Evolutionary conservation across 2,797 vertebrate genomes (phyloP), one percentile per base, ranked within the genome.

Genomic region (Notoglanidium macrostoma): DNA sequence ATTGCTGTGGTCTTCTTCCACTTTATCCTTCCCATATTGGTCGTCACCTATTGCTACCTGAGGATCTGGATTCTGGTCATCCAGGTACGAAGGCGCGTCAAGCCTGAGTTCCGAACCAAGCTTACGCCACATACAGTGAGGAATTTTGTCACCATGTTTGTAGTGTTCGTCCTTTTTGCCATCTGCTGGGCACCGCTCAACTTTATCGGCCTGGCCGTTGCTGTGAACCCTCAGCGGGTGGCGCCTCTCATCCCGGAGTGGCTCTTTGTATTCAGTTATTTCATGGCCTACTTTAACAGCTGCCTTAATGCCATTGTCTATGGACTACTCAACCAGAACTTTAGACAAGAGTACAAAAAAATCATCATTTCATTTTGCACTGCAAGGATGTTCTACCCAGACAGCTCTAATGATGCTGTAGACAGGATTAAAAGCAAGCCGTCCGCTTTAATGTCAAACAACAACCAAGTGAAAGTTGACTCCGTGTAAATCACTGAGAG

Each of bases 241-340:
- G 93, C 89, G 26, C 95, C 96, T n/a, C 93, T 92, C 89, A 95
- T 97, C 91, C 96, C 96, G 0, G 96, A 97, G 85, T 97, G 96
- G 96, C 92, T 97, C 55, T 97, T 97, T 76, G 95, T 97, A 84
- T 94, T 94, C 15, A 97, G 96, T 90, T 97, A 97, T 90, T 97
- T 97, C 65, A 94, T 97, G 96, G 96, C 96, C 0, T 97, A 97
- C 92, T 97, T 97, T 94, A 97, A 97, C 92, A 97, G 96, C 93
- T 97, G 96, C 94, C 96, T 97, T 94, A 97, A 97, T 85, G 96
- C 96, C 29, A 95, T 97, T 26, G 93, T 97, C 85, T 97, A 97
- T 63, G 96, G 96, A 91, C 94, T 97, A 11, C 92, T 97, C 87
- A 97, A 97, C 87, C 96, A 96, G 90, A 97, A 97, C 91, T 97